Evolutionary conservation across 2,797 vertebrate genomes (phyloP).

Genomic region (Chiroxiphia lanceolata): DNA sequence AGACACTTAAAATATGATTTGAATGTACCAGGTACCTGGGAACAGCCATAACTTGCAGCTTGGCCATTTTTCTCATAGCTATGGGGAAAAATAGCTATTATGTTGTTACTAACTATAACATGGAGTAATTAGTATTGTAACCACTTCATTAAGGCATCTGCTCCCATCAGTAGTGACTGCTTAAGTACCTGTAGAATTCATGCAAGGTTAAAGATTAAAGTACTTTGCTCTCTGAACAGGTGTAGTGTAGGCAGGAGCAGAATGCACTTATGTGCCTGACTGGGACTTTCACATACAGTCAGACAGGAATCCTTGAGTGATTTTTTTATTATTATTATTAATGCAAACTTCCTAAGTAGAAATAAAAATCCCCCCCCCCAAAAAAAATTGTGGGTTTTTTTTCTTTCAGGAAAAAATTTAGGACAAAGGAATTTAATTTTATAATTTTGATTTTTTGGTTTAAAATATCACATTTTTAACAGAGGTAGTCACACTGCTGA

Average conservation of each 20-base stretch:
- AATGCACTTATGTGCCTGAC: rapidly evolving
- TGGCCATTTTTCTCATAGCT: slow-evolving; percentile 11
- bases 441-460: not conserved
- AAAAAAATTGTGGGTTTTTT: not conserved
- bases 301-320: not conserved
- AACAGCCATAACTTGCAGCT: not conserved
- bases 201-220: not conserved
- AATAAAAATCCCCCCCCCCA: not conserved
- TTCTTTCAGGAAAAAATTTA: not conserved
- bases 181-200: not conserved
- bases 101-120: not conserved
- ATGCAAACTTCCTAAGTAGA: not conserved
- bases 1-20: not conserved
- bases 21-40: not conserved
- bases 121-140: not conserved
- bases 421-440: not conserved
- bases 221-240: not conserved
- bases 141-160: not conserved
- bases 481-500: not conserved
- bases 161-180: not conserved
- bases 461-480: not conserved
- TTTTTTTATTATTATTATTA: not conserved
- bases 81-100: slow-evolving; percentile 3
- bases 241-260: not conserved
- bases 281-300: not conserved